Base-by-base conservation (phyloP, 1,140 invertebrate species). In the Acromyrmex charruanus region DNA sequence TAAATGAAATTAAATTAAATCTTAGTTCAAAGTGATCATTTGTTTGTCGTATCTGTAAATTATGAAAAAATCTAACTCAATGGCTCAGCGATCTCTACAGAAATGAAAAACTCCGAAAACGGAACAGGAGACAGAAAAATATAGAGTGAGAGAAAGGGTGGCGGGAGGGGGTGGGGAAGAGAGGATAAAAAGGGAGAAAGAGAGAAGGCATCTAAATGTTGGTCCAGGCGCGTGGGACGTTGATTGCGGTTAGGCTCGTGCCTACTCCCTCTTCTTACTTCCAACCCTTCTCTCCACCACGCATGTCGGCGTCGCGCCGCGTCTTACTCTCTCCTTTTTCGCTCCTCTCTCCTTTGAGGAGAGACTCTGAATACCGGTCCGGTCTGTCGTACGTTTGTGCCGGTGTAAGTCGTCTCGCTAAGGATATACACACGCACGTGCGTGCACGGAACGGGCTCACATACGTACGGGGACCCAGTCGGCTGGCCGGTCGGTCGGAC, bases 231-330 rank as follows among this genome's bases (percentile, higher is more conserved):
- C 94, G 93, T 94, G 93, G 94, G 94, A 93, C 87, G 93, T 90
- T 93, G 93, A 88, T 92, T 94, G 93, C 93, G 94, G 93, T 94
- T 94, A 94, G 94, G 94, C 94, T 94, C 94, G 93, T 94, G 93
- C 94, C 93, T 93, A 91, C 91, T 92, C 93, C 93, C 92, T 89
- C 91, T 74, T 87, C 88, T 74, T 69, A 49, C 39, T 21, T 39
- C 49, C 49, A 39, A 39, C 12, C 68, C 55, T 51, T 39, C 80
- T 71, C 51, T 79, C 31, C 69, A 49, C 39, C 85, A 71, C 44
- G 66, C 39, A 49, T 55, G 31, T 69, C 74, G 66, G 31, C 49
- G 75, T 80, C 65, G 66, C 49, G 31, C 49, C 79, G 51, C 80
- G 53, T 82, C 77, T 86, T 55, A 55, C 65, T 86, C 51, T 55